phyloP scores from a whole-genome alignment of 2,888 invertebrate species.

The Prosapia bicincta region DNA sequence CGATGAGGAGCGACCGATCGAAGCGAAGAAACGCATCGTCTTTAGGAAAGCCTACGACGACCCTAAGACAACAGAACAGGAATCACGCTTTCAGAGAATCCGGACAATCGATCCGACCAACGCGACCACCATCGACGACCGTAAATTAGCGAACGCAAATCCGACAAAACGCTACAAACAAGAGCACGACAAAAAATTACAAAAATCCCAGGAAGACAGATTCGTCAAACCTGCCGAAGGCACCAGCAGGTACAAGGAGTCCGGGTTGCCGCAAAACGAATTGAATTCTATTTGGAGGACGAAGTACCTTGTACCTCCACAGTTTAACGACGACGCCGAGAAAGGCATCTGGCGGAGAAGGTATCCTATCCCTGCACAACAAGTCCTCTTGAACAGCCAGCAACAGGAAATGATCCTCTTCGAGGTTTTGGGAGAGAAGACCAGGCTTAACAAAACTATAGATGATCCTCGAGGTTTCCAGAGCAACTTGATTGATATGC shows the following conservation, averaged over 20 bases:
- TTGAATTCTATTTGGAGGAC: background rate
- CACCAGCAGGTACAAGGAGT: background rate
- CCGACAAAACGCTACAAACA: background rate
- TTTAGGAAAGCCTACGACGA: background rate
- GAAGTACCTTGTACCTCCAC: background rate
- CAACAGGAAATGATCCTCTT: constrained; percentile 68
- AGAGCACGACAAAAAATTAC: background rate
- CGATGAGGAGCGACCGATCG: background rate
- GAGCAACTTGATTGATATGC: constrained; percentile 74
- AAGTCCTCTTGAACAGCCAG: constrained; percentile 12
- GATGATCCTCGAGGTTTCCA: constrained; percentile 52
- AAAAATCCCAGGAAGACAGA: background rate
- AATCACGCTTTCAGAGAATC: background rate
- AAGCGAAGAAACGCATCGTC: background rate
- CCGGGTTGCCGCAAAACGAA: background rate
- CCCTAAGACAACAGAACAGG: background rate
- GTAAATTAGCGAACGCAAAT: background rate
- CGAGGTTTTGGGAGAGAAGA: constrained; percentile 65
- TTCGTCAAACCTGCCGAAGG: background rate
- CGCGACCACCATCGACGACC: background rate
- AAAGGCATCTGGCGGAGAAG: constrained; percentile 2
- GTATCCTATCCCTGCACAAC: background rate
- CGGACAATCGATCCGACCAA: background rate
- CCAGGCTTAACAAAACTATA: constrained; percentile 48
- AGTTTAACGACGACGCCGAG: background rate